A percentile compares a stretch with the other conserved stretches of the same genome.
Evolutionary conservation across 2,888 invertebrate genomes (phyloP).

Genomic region (Drosophila mayaguana): DNA sequence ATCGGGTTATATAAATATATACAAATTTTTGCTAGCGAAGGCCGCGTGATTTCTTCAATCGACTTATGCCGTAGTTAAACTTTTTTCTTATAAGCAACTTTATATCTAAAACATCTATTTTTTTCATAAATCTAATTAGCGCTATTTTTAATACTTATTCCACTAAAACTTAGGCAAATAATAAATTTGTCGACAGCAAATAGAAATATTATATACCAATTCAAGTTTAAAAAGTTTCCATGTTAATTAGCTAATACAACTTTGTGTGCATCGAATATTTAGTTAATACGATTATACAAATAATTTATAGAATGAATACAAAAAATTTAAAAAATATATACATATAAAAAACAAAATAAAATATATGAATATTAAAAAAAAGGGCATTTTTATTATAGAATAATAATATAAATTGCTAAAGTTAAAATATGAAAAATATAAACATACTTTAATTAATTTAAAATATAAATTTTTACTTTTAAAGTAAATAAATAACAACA

Average conservation of each 20-base stretch:
- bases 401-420: background rate
- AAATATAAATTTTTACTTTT: no score
- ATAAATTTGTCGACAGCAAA: background rate
- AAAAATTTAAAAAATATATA: conserved; percentile 20
- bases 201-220: conserved; percentile 8
- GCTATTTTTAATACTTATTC: conserved; percentile 26
- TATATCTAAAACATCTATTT: conserved; percentile 14
- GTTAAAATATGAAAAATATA: no score
- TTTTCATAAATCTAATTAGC: conserved; percentile 29
- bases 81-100: conserved; percentile 3
- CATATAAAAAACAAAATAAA: background rate
- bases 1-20: conserved; percentile 19
- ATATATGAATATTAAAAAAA: background rate
- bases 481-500: no score
- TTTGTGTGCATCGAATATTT: conserved; percentile 39
- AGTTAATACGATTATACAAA: conserved; percentile 26
- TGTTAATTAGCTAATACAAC: conserved; percentile 38
- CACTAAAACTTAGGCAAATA: conserved; percentile 18
- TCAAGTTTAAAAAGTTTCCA: conserved; percentile 13
- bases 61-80: conserved; percentile 47
- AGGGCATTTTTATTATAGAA: conserved; percentile 6
- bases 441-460: no score
- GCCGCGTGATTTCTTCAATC: conserved; percentile 46
- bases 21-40: conserved; percentile 14
- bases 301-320: conserved; percentile 7